Conservation (phyloP, 2,888 invertebrate genomes). For the Melolontha melolontha region DNA sequence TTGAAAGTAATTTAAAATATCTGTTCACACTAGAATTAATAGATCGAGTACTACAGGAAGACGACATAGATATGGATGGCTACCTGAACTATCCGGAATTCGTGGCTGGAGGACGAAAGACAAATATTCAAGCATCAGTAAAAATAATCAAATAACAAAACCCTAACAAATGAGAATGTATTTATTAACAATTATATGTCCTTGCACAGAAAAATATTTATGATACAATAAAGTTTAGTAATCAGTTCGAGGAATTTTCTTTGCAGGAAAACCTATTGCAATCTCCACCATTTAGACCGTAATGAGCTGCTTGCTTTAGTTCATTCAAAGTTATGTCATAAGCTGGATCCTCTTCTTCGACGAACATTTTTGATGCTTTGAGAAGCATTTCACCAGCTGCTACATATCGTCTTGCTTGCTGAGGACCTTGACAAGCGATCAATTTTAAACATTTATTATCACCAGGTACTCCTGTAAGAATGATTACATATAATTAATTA, state of each 20-base stretch:
- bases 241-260: slow-evolving; percentile 31
- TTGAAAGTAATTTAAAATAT: no score
- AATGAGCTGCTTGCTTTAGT: slow-evolving; percentile 59
- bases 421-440: slow-evolving; percentile 81
- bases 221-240: slow-evolving; percentile 21
- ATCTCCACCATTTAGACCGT: slow-evolving; percentile 58
- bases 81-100: slow-evolving; percentile 89
- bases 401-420: slow-evolving; percentile 79
- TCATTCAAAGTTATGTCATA: slow-evolving; percentile 65
- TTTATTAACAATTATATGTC: slow-evolving; percentile 22
- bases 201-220: slow-evolving; percentile 8
- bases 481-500: neutral
- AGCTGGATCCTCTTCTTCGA: slow-evolving; percentile 66
- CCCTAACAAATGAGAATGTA: slow-evolving; percentile 17
- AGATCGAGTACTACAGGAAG: slow-evolving; percentile 84
- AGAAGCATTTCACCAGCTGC: slow-evolving; percentile 82
- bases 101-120: slow-evolving; percentile 61
- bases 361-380: slow-evolving; percentile 76
- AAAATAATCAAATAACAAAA: slow-evolving; percentile 45
- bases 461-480: slow-evolving; percentile 68
- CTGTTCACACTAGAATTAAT: slow-evolving; percentile 76
- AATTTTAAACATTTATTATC: slow-evolving; percentile 80
- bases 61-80: slow-evolving; percentile 89
- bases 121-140: slow-evolving; percentile 47
- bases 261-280: slow-evolving; percentile 58